Percentiles rank a stretch among this genome's conserved stretches.
phyloP scores from a whole-genome alignment of 2,888 invertebrate genomes.

The Auanema freiburgensis region DNA sequence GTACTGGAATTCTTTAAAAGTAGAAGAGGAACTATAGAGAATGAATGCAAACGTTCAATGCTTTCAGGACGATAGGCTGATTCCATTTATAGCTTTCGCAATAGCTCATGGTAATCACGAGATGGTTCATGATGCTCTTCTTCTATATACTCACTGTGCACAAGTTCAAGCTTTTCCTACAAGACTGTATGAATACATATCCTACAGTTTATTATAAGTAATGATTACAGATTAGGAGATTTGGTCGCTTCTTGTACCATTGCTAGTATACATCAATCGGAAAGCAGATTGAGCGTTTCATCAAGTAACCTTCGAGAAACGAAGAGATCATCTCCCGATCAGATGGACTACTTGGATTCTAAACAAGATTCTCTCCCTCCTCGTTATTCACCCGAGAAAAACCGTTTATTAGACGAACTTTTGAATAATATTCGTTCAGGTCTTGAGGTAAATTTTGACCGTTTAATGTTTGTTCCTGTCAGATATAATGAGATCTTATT shows the following conservation, averaged over 20 bases:
- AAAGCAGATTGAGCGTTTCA: background rate
- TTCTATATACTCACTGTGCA: conserved; percentile 63
- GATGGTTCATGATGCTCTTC: conserved; percentile 64
- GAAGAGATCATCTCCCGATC: background rate
- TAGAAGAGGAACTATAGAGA: conserved; percentile 19
- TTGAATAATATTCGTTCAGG: conserved; percentile 22
- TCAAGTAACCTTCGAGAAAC: background rate
- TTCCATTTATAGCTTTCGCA: conserved; percentile 66
- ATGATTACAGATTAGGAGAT: conserved; percentile 39
- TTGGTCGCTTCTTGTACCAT: conserved; percentile 43
- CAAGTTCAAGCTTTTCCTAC: conserved; percentile 65
- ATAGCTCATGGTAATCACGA: conserved; percentile 63
- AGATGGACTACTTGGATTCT: background rate
- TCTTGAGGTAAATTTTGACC: conserved; percentile 11
- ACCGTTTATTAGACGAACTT: conserved; percentile 19
- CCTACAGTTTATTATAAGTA: background rate
- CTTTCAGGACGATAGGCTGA: conserved; percentile 64
- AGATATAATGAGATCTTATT: background rate
- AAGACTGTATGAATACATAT: conserved; percentile 47
- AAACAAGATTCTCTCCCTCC: background rate
- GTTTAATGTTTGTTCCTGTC: background rate
- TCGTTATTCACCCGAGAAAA: conserved; percentile 2
- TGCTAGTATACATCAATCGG: conserved; percentile 13
- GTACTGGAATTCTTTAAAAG: conserved; percentile 65
- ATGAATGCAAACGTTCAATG: background rate